Percentiles rank a stretch among this genome's conserved stretches.
These are phyloP conservation scores for Otocyon megalotis DNA, from an alignment of 2,113 vertebrate species.

Conservation along the genomic window DNA sequence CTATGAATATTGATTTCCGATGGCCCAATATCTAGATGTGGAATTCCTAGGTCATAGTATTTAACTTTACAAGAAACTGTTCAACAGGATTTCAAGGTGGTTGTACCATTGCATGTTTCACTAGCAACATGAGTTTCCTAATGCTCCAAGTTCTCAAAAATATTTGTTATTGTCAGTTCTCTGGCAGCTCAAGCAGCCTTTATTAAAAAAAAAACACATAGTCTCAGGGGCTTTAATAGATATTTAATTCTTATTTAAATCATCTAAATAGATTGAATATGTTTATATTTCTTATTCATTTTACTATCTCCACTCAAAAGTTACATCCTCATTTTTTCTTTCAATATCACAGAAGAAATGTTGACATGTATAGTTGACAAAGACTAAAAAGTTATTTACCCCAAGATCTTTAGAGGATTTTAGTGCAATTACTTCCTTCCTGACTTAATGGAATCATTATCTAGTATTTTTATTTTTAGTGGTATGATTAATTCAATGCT, in stretches of 20 bases:
- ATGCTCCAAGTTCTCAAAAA: not conserved
- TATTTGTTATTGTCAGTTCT: not conserved
- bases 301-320: not conserved
- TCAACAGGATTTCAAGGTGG: not conserved
- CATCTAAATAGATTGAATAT: not conserved
- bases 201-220: not conserved
- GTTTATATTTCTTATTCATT: not conserved
- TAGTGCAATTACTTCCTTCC: not conserved
- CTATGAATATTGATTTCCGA: not conserved
- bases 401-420: not conserved
- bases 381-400: conserved; percentile 11
- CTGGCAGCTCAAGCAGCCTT: not conserved
- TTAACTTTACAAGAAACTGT: not conserved
- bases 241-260: not conserved
- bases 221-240: not conserved
- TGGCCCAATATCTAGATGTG: not conserved
- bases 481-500: not conserved
- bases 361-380: not conserved
- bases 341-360: not conserved
- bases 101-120: no score
- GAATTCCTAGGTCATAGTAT: not conserved
- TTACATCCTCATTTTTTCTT: not conserved
- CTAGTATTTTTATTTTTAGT: conserved; percentile 19
- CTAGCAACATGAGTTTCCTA: not conserved
- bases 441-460: not conserved